phyloP scores from a whole-genome alignment of 2,113 vertebrate genomes.

The Pyxicephalus adspersus region DNA sequence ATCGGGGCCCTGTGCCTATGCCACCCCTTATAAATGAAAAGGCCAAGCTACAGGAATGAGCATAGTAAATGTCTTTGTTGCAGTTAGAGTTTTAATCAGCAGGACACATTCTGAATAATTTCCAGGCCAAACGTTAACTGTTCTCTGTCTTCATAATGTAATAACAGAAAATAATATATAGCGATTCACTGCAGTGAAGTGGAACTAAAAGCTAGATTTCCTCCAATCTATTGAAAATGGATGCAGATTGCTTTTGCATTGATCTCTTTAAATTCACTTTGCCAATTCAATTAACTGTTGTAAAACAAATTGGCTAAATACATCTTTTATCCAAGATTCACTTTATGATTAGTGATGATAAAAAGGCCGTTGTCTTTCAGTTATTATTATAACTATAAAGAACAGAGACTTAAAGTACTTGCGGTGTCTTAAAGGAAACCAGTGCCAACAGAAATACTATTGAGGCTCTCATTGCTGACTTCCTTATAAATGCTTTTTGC shows the following conservation, averaged over 20 bases:
- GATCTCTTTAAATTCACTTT: conserved; percentile 31
- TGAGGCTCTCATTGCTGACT: no score
- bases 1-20: no score
- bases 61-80: no score
- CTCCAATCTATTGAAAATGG: conserved; percentile 39
- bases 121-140: neutral
- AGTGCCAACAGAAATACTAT: no score
- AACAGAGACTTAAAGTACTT: neutral
- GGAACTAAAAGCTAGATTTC: conserved; percentile 39
- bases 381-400: conserved; percentile 7
- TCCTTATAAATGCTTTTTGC: no score
- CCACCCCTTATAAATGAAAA: no score
- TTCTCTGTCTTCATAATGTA: neutral
- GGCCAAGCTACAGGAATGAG: no score
- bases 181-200: conserved; percentile 19
- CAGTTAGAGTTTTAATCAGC: neutral
- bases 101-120: neutral
- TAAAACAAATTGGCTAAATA: conserved; percentile 47
- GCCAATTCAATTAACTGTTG: conserved; percentile 39
- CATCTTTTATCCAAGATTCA: conserved; percentile 42
- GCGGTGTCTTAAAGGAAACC: neutral
- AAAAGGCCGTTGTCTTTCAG: conserved; percentile 26
- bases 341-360: conserved; percentile 39
- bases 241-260: conserved; percentile 44
- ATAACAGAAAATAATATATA: conserved; percentile 24